phyloP scores from a whole-genome alignment of 2,888 invertebrate genomes.

The Campoplex nolae region DNA sequence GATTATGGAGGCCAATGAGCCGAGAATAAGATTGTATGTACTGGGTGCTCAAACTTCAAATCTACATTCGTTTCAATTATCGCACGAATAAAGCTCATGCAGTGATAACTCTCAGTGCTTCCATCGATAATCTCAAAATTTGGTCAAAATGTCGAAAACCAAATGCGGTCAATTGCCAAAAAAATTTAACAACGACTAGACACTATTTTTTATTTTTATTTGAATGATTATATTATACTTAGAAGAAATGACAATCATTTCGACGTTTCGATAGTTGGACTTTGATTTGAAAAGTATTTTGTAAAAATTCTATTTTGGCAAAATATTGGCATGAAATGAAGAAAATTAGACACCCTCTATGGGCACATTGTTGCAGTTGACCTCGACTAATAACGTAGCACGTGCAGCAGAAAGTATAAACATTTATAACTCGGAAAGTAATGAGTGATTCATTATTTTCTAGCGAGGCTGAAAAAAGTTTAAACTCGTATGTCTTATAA shows the following conservation, averaged over 20 bases:
- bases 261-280: background rate
- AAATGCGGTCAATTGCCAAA: background rate
- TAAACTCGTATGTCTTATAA: conserved; percentile 57
- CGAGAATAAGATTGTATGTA: background rate
- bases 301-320: background rate
- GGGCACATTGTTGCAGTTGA: background rate
- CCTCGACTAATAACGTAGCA: background rate
- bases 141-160: background rate
- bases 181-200: background rate
- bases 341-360: background rate
- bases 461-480: conserved; percentile 34
- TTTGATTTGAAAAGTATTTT: background rate
- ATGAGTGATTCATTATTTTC: conserved; percentile 14
- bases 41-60: background rate
- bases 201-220: background rate
- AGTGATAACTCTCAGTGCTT: background rate
- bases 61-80: background rate
- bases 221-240: background rate
- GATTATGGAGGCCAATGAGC: background rate
- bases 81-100: background rate
- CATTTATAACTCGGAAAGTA: conserved; percentile 12
- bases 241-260: background rate
- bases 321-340: background rate
- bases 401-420: background rate
- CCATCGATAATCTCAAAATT: background rate